These are phyloP conservation scores for Stictocephala bisonia DNA, from an alignment of 2,888 invertebrate genomes.

Conservation along the genomic window DNA sequence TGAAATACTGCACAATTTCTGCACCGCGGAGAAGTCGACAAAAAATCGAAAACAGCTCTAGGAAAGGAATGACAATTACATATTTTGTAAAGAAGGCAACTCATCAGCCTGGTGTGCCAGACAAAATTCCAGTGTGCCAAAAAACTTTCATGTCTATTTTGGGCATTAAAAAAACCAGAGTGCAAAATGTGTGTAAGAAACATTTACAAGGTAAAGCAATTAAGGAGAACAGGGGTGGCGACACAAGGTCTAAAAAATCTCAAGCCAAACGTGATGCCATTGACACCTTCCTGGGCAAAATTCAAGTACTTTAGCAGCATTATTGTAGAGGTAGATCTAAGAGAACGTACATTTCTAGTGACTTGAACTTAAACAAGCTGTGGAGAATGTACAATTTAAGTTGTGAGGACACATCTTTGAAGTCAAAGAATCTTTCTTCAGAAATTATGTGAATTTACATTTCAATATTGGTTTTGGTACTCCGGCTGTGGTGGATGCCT, in stretches of 20 bases:
- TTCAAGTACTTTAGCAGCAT: slow-evolving; percentile 10
- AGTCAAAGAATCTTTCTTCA: slow-evolving; percentile 29
- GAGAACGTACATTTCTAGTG: slow-evolving; percentile 16
- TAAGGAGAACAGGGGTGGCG: slow-evolving; percentile 23
- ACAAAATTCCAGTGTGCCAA: slow-evolving; percentile 24
- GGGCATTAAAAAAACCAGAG: slow-evolving; percentile 12
- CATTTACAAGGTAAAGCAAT: slow-evolving; percentile 10
- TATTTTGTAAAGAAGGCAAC: slow-evolving; percentile 32
- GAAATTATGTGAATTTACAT: not conserved
- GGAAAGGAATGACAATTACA: slow-evolving; percentile 34
- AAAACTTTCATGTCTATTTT: slow-evolving; percentile 27
- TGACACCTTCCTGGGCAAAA: slow-evolving; percentile 16
- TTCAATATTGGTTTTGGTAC: slow-evolving; percentile 45
- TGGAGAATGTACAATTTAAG: slow-evolving; percentile 11
- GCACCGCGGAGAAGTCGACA: slow-evolving; percentile 12
- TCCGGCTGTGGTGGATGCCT: slow-evolving; percentile 41
- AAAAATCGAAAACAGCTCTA: slow-evolving; percentile 21
- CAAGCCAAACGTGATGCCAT: slow-evolving; percentile 18
- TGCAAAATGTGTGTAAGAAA: slow-evolving; percentile 31
- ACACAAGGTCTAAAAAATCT: slow-evolving; percentile 15
- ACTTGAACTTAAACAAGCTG: slow-evolving; percentile 27
- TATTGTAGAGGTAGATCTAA: slow-evolving; percentile 31
- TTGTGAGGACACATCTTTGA: not conserved
- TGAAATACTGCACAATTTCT: slow-evolving; percentile 17
- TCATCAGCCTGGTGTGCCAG: slow-evolving; percentile 23